phyloP scores from a whole-genome alignment of 1,140 invertebrate species.

The Luehdorfia chinensis region DNA sequence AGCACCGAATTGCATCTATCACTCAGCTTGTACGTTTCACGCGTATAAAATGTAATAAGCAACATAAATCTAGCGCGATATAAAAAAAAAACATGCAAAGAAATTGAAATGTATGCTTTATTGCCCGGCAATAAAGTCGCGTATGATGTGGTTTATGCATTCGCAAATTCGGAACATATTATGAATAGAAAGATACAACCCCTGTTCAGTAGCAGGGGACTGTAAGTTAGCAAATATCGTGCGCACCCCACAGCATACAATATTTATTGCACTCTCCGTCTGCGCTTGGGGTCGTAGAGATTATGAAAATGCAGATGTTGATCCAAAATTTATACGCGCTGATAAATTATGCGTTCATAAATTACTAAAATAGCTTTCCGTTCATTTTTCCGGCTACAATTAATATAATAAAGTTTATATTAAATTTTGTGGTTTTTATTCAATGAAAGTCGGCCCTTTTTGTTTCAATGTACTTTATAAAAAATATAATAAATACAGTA shows the following conservation, averaged over 20 bases:
- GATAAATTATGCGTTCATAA: conserved; percentile 28
- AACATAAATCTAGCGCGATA: conserved; percentile 49
- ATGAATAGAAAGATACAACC: conserved; percentile 55
- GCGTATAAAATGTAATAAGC: conserved; percentile 65
- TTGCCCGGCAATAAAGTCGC: conserved; percentile 23
- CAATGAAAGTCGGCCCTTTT: too few species aligned
- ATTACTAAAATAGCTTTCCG: conserved; percentile 13
- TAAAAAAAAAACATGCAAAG: background rate
- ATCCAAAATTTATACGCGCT: conserved; percentile 34
- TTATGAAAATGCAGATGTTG: conserved; percentile 49
- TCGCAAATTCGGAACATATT: conserved; percentile 46
- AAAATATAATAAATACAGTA: too few species aligned
- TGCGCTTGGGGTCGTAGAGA: conserved; percentile 33
- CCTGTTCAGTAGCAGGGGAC: conserved; percentile 45
- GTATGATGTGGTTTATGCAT: conserved; percentile 23
- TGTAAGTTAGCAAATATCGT: conserved; percentile 54
- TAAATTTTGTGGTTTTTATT: background rate
- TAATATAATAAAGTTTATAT: conserved; percentile 8
- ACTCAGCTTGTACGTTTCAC: conserved; percentile 53
- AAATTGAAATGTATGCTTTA: conserved; percentile 26
- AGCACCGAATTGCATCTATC: conserved; percentile 50
- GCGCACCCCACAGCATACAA: conserved; percentile 47
- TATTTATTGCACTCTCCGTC: conserved; percentile 55
- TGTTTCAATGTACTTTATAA: too few species aligned
- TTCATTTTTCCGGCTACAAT: conserved; percentile 7